phyloP scores from a whole-genome alignment of 2,113 vertebrate genomes.

The Poicephalus gulielmi region DNA sequence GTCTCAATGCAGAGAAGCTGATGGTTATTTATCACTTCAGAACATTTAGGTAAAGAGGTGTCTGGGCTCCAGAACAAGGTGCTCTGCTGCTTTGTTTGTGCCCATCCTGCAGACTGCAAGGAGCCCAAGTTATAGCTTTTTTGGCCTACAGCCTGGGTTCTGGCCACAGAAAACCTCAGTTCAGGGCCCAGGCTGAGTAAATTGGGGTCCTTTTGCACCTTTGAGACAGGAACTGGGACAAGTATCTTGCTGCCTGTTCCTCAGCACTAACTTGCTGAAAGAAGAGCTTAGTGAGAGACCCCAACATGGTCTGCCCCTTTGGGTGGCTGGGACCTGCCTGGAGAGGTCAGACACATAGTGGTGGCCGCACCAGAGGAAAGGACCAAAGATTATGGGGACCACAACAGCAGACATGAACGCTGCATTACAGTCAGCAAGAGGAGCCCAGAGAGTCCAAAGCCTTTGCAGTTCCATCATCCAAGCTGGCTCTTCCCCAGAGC shows the following conservation, averaged over 20 bases:
- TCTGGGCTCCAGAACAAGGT: background rate
- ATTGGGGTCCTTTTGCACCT: background rate
- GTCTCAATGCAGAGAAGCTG: background rate
- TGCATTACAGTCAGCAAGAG: background rate
- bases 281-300: background rate
- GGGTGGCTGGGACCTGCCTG: background rate
- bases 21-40: background rate
- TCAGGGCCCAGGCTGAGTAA: background rate
- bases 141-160: background rate
- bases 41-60: background rate
- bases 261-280: background rate
- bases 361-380: background rate
- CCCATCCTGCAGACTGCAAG: rapidly evolving
- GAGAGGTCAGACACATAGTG: too few species aligned
- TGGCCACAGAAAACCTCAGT: background rate
- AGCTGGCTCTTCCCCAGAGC: background rate
- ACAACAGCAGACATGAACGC: background rate
- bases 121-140: background rate
- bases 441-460: background rate
- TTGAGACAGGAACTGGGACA: background rate
- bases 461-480: background rate
- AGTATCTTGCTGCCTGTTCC: background rate
- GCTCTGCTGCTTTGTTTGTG: background rate
- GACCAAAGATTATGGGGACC: background rate
- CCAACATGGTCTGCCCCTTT: background rate